Base-by-base conservation (phyloP, 2,113 vertebrate species). In the Chaetura pelagica region DNA sequence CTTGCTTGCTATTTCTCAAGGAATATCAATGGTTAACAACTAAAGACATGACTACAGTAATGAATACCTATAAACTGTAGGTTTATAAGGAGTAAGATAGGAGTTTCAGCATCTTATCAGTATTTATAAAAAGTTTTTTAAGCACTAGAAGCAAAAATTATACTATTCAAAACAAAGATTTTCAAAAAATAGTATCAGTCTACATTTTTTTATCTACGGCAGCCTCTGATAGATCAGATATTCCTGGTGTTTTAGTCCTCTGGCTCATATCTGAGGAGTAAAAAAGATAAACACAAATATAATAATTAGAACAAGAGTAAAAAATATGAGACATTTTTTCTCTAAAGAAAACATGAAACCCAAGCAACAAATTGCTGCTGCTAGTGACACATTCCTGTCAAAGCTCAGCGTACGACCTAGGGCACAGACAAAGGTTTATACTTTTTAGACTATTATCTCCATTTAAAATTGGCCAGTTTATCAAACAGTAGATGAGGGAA, bases 261-360 rank as follows among this genome's bases (percentile, higher is more conserved):
- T 58, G 97, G 78, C 77, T 98, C 98, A 2, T 98, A 98, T 29
- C 98, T 98, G 72, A 86, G 46, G 63, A 81, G 91, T 4, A 18
- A 46, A 38, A 34, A 55, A 51, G 38, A n/a, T 52, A 57, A 40
- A 8, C 35, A 15, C n/a, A 15, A 90, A 64, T 30, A 27, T 8
- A 89, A n/a, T 32, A 13, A 81, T 57, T 55, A 76, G 46, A 90
- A 74, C 46, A 63, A 63, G 30, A 87, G 34, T 8, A 89, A 48
- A 86, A 95, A 87, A 87, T 27, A 76, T 7, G n/a, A 67, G 27
- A 55, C 5, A 77, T 52, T 57, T 42, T 46, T 16, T 52, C 26
- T 69, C 44, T 46, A 49, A 81, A 62, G 55, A 81, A 58, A 71
- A 54, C 46, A 59, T 1, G 8, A 89, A 91, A 80, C 3, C 9